Evolutionary conservation across 2,888 invertebrate species (phyloP).

Genomic region (Apamea sordens): DNA sequence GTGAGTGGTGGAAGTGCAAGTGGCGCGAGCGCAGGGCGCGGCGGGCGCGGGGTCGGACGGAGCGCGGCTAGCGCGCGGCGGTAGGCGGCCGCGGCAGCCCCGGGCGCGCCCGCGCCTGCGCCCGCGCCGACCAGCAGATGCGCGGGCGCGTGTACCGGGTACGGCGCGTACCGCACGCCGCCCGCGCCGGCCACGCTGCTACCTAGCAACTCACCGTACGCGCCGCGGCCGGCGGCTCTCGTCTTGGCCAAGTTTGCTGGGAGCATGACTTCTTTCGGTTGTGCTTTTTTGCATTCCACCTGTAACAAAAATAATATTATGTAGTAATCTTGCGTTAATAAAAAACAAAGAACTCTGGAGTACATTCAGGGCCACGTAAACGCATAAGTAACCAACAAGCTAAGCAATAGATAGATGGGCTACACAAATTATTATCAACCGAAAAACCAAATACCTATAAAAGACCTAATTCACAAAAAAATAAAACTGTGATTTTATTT

Average conservation of each 20-base stretch:
- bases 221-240: slow-evolving; percentile 98
- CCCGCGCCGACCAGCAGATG: slow-evolving; percentile 85
- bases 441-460: slow-evolving; percentile 6
- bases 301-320: slow-evolving; percentile 85
- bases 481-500: slow-evolving; percentile 24
- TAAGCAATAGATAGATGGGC: not conserved
- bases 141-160: slow-evolving; percentile 90
- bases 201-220: slow-evolving; percentile 99
- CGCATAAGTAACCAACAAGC: not conserved
- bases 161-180: slow-evolving; percentile 91
- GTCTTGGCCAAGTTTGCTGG: slow-evolving; percentile 99
- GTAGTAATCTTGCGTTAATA: not conserved
- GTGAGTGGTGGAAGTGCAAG: slow-evolving; percentile 85
- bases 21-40: slow-evolving; percentile 83
- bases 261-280: slow-evolving; percentile 99
- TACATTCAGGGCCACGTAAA: not conserved
- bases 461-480: slow-evolving; percentile 33
- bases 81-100: slow-evolving; percentile 83
- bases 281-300: slow-evolving; percentile 99
- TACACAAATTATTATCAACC: not conserved
- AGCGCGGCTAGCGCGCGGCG: slow-evolving; percentile 86
- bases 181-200: slow-evolving; percentile 91
- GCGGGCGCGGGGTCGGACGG: slow-evolving; percentile 83
- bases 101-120: slow-evolving; percentile 79
- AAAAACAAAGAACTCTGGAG: not conserved